A percentile compares a stretch with the other conserved stretches of the same genome.
These are phyloP conservation scores for Anableps anableps DNA, from an alignment of 2,797 vertebrate genomes.

Conservation along the genomic window DNA sequence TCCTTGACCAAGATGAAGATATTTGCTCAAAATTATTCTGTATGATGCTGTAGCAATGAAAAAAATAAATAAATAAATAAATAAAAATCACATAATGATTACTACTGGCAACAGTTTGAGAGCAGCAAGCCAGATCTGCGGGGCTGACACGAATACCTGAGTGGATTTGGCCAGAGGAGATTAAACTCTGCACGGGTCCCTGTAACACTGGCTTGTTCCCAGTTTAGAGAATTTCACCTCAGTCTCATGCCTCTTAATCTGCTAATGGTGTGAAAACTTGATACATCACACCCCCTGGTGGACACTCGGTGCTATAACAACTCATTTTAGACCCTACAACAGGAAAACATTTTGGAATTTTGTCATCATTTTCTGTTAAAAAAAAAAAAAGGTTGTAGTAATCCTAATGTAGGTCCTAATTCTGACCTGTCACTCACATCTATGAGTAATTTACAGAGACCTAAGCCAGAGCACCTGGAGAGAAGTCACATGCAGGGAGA, in stretches of 20 bases:
- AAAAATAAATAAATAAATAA: too few species aligned
- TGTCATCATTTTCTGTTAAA: background rate
- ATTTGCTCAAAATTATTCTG: conserved; percentile 7
- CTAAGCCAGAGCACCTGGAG: too few species aligned
- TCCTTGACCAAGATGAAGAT: background rate
- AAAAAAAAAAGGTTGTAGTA: background rate
- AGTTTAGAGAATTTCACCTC: conserved; percentile 32
- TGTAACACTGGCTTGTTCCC: conserved; percentile 29
- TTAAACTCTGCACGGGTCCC: conserved; percentile 47
- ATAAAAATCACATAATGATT: conserved; percentile 7
- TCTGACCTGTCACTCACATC: background rate
- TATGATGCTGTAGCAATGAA: background rate
- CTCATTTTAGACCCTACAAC: background rate
- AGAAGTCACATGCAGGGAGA: too few species aligned
- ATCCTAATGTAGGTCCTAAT: background rate
- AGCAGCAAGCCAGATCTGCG: conserved; percentile 21
- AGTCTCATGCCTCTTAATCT: conserved; percentile 2
- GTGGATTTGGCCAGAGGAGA: conserved; percentile 48
- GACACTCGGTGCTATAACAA: conserved; percentile 28
- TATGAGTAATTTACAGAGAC: too few species aligned
- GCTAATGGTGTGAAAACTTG: conserved; percentile 27
- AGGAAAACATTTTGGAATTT: background rate
- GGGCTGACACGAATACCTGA: conserved; percentile 47
- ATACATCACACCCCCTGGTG: conserved; percentile 70
- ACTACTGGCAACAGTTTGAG: conserved; percentile 21